These are phyloP conservation scores for Nemotelus pantherinus DNA, from an alignment of 2,888 invertebrate species.

Conservation along the genomic window DNA sequence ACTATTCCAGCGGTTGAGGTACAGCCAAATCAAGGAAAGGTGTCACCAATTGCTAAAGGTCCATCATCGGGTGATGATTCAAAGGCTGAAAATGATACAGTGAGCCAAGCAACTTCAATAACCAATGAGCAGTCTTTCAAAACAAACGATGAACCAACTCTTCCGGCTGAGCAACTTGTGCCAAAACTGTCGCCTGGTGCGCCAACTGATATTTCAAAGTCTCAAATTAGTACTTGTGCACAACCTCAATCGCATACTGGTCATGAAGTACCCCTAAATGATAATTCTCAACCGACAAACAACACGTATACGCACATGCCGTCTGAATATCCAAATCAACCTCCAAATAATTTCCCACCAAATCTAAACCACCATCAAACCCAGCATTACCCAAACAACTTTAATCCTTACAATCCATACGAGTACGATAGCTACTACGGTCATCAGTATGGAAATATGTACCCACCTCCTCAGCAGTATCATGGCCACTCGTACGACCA, in stretches of 20 bases:
- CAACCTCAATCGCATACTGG: background rate
- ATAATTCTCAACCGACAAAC: background rate
- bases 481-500: conserved; percentile 41
- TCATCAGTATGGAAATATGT: conserved; percentile 43
- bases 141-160: background rate
- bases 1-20: conserved; percentile 67
- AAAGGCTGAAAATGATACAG: background rate
- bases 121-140: conserved; percentile 3
- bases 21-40: conserved; percentile 62
- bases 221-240: background rate
- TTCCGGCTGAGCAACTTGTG: background rate
- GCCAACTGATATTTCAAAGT: background rate
- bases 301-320: background rate
- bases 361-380: conserved; percentile 43
- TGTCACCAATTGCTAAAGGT: conserved; percentile 53
- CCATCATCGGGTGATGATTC: conserved; percentile 52
- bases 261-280: background rate
- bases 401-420: conserved; percentile 36
- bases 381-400: conserved; percentile 25
- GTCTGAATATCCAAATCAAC: conserved; percentile 5
- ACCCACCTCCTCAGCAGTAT: conserved; percentile 44
- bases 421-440: conserved; percentile 34
- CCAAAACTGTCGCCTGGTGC: background rate
- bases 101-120: conserved; percentile 7
- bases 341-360: background rate